These are phyloP conservation scores for Campoletis sonorensis DNA, from an alignment of 1,140 invertebrate species.

Conservation along the genomic window DNA sequence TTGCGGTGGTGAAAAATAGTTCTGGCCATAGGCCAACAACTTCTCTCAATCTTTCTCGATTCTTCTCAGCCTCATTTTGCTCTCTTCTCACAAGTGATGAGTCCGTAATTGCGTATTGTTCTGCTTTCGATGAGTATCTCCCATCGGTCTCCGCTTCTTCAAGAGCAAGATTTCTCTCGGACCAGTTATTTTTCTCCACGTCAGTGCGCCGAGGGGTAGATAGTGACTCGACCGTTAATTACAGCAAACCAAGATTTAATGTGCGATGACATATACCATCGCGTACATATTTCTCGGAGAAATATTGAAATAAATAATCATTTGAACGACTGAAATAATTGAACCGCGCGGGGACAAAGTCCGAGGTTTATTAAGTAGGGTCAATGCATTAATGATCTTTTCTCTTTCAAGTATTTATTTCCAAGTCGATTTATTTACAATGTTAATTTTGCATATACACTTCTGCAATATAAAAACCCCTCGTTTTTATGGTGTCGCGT, in stretches of 20 bases:
- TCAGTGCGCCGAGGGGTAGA: background rate
- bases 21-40: constrained; percentile 58
- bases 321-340: background rate
- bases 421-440: background rate
- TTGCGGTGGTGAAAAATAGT: constrained; percentile 56
- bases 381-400: background rate
- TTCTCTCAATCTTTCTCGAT: background rate
- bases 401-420: background rate
- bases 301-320: background rate
- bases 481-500: too few relatives aligned
- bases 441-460: too few relatives aligned
- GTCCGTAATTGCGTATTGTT: constrained; percentile 69
- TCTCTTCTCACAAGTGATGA: constrained; percentile 59
- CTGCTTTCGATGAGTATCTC: constrained; percentile 39
- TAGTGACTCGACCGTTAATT: constrained; percentile 8
- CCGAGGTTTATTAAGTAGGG: constrained; percentile 16
- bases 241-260: background rate
- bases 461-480: too few relatives aligned
- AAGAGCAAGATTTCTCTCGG: background rate
- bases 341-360: background rate
- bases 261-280: background rate
- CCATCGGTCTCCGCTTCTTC: background rate
- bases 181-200: background rate
- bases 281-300: background rate
- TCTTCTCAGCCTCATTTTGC: background rate